Conservation (phyloP, 2,113 vertebrate species). For the western clawed frog (Xenopus tropicalis) region DNA sequence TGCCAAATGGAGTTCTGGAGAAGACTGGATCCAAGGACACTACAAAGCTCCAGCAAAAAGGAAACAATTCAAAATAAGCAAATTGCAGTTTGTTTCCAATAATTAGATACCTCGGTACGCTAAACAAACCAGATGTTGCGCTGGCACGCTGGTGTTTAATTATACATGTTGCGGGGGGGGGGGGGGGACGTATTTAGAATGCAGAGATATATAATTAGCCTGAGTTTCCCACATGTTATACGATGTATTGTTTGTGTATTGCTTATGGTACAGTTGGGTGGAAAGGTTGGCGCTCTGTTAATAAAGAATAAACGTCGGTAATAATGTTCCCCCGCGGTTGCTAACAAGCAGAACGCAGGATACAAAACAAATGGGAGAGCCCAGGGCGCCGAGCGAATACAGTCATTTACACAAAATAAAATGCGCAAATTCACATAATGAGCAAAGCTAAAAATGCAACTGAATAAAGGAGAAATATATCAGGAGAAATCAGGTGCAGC, state of each 20-base stretch:
- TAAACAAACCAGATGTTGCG: conserved; percentile 35
- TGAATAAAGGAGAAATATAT: no score
- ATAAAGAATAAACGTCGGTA: no score
- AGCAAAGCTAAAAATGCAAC: no score
- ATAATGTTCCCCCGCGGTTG: no score
- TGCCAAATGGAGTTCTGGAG: conserved; percentile 9
- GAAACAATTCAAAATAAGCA: conserved; percentile 34
- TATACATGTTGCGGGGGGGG: conserved; percentile 26
- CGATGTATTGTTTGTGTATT: conserved; percentile 4
- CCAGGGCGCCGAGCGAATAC: no score
- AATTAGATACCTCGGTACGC: conserved; percentile 33
- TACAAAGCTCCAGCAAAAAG: conserved; percentile 15
- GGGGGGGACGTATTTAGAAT: conserved; percentile 29
- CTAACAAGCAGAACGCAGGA: no score
- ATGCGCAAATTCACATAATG: no score
- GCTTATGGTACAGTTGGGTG: no score
- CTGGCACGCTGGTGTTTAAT: conserved; percentile 25
- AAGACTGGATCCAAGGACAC: conserved; percentile 12
- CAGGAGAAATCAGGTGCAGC: no score
- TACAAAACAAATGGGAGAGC: no score
- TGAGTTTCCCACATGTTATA: conserved; percentile 36
- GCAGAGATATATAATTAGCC: conserved; percentile 28
- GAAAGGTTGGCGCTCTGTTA: no score
- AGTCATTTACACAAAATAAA: no score
- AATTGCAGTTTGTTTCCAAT: conserved; percentile 23